phyloP scores from a whole-genome alignment of 2,113 vertebrate species.

The Brachyhypopomus gauderio region DNA sequence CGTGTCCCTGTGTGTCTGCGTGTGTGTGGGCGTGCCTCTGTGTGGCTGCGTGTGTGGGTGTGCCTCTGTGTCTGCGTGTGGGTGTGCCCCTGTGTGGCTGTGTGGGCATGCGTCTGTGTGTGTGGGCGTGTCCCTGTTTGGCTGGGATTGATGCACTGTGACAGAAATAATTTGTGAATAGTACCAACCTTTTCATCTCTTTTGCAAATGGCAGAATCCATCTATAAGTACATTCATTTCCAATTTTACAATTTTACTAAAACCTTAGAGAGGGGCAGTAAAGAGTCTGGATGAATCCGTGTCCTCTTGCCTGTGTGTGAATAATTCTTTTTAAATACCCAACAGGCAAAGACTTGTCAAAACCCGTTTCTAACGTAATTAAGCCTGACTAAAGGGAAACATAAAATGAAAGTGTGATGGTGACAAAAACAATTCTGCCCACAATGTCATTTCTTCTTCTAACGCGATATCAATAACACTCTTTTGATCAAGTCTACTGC shows the following conservation, averaged over 20 bases:
- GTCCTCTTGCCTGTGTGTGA: constrained; percentile 12
- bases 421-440: constrained; percentile 41
- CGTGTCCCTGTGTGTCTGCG: too few relatives aligned
- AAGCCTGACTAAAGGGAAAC: background rate
- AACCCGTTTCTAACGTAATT: constrained; percentile 49
- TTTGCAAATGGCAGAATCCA: background rate
- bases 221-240: too few relatives aligned
- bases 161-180: background rate
- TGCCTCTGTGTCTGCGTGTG: too few relatives aligned
- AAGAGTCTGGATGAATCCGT: background rate
- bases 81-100: too few relatives aligned
- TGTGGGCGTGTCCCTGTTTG: too few relatives aligned
- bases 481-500: too few relatives aligned
- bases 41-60: too few relatives aligned
- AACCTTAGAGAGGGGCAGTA: background rate
- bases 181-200: background rate
- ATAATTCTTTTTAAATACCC: background rate
- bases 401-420: background rate
- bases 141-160: too few relatives aligned
- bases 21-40: too few relatives aligned
- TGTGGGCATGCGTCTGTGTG: too few relatives aligned
- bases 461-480: too few relatives aligned
- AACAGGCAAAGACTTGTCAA: constrained; percentile 45
- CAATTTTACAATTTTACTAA: too few relatives aligned
- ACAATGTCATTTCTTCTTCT: constrained; percentile 54